A percentile compares a stretch with the other conserved stretches of the same genome.
These are phyloP conservation scores for Calephelis perditalis DNA, from an alignment of 2,888 invertebrate species.

Conservation along the genomic window DNA sequence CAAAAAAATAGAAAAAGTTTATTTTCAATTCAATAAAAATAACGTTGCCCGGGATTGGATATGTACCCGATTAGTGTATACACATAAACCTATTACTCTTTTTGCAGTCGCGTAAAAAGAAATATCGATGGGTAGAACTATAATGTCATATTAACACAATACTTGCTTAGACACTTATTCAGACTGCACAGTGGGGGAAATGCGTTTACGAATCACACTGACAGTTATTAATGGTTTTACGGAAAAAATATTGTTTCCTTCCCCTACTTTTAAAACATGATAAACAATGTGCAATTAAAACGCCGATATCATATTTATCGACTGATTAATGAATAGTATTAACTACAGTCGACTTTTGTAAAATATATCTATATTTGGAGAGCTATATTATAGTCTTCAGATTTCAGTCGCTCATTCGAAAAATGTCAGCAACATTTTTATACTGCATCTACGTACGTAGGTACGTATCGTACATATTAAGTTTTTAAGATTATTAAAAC, in stretches of 20 bases:
- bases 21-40: no score
- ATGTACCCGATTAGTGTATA: no score
- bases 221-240: slow-evolving; percentile 83
- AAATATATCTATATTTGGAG: not conserved
- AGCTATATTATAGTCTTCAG: no score
- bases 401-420: no score
- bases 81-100: no score
- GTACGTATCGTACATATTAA: no score
- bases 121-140: not conserved
- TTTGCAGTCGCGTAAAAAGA: no score
- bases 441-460: no score
- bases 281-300: slow-evolving; percentile 74
- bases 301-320: slow-evolving; percentile 71
- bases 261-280: slow-evolving; percentile 73
- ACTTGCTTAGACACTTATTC: slow-evolving; percentile 7
- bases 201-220: slow-evolving; percentile 79
- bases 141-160: slow-evolving; percentile 11
- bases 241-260: slow-evolving; percentile 83
- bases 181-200: slow-evolving; percentile 14
- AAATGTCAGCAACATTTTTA: no score
- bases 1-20: no score
- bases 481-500: no score
- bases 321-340: slow-evolving; percentile 50
- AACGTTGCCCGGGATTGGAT: no score
- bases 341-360: not conserved